Evolutionary conservation across 2,888 invertebrate species (phyloP).

Genomic region (Ceraclea dissimilis): DNA sequence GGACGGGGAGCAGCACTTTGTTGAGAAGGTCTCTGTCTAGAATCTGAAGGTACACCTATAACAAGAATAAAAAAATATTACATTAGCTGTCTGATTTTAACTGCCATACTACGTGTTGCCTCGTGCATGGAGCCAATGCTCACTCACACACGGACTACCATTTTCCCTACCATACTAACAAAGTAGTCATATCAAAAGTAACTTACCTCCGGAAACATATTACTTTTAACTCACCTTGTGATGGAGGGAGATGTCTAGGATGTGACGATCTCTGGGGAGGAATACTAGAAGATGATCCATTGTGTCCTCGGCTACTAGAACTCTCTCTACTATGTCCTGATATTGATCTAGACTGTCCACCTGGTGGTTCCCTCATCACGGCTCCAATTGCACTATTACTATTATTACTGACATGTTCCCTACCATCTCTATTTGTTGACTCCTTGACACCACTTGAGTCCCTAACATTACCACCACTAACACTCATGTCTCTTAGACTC

Average conservation of each 20-base stretch:
- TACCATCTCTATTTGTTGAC: neutral
- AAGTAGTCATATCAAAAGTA: no score
- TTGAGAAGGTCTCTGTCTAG: constrained; percentile 21
- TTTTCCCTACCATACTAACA: no score
- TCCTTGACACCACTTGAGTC: neutral
- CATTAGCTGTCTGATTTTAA: neutral
- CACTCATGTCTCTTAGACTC: neutral
- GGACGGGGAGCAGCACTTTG: constrained; percentile 9
- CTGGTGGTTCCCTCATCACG: neutral
- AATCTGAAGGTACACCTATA: neutral
- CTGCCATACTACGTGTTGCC: no score
- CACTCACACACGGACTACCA: no score
- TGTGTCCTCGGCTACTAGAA: neutral
- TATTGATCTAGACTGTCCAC: neutral
- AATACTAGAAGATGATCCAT: neutral
- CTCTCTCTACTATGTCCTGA: neutral
- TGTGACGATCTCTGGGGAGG: neutral
- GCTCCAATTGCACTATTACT: neutral
- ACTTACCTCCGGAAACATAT: no score
- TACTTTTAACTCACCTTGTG: neutral
- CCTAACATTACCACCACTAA: neutral
- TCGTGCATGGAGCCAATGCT: no score
- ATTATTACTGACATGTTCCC: neutral
- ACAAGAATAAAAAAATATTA: neutral
- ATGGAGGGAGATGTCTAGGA: neutral